Percentiles rank a stretch among this genome's conserved stretches.
Conservation (phyloP, 2,888 invertebrate species). For the Griposia aprilina region DNA sequence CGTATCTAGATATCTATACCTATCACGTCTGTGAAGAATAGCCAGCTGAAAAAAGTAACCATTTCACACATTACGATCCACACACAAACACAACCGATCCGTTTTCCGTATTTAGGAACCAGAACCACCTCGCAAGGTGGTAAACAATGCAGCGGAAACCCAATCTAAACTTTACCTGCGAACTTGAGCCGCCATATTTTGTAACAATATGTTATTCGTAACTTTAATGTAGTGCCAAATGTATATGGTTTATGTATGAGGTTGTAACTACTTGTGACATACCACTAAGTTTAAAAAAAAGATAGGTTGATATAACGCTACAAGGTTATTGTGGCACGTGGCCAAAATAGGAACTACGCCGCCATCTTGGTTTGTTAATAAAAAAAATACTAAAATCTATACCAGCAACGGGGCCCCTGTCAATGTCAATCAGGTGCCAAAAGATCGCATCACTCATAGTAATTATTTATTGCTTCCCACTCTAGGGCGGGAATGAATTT, state of each 20-base stretch:
- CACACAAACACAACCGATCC: neutral
- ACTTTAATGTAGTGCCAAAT: slow-evolving; percentile 55
- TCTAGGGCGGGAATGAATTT: too few species aligned
- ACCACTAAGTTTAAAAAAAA: neutral
- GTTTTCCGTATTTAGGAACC: slow-evolving; percentile 20
- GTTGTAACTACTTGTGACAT: neutral
- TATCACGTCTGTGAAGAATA: too few species aligned
- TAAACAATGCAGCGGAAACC: slow-evolving; percentile 56
- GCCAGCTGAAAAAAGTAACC: too few species aligned
- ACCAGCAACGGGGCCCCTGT: too few species aligned
- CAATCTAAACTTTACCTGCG: slow-evolving; percentile 67
- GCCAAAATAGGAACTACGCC: neutral
- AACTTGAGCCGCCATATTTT: slow-evolving; percentile 59
- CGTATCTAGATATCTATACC: neutral
- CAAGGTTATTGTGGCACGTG: neutral
- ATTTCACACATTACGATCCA: neutral
- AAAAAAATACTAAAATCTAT: too few species aligned
- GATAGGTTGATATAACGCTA: neutral
- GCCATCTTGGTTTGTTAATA: neutral
- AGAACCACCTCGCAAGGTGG: slow-evolving; percentile 15
- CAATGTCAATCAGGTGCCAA: too few species aligned
- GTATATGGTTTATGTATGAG: slow-evolving; percentile 35
- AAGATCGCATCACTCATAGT: too few species aligned
- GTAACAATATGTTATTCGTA: slow-evolving; percentile 59
- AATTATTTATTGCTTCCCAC: too few species aligned